These are phyloP conservation scores for Scylla paramamosain DNA, from an alignment of 1,140 invertebrate species.

Conservation along the genomic window DNA sequence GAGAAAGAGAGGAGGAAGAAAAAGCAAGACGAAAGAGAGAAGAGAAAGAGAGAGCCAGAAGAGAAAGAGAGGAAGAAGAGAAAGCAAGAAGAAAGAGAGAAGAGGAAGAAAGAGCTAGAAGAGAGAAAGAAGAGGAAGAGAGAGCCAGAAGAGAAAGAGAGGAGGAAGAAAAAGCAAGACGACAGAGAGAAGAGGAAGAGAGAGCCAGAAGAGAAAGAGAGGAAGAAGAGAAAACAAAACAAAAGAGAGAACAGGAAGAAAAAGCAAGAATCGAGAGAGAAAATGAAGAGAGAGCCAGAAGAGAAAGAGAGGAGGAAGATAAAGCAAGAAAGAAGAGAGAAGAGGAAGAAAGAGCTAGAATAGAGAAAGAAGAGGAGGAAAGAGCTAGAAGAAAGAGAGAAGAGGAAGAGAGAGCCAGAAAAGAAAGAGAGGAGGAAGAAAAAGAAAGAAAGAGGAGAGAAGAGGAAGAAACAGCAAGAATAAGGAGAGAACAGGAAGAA, in stretches of 20 bases:
- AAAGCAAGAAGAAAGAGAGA: not conserved
- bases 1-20: constrained; percentile 34
- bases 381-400: not conserved
- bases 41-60: not conserved
- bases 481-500: not conserved
- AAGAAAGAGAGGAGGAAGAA: not conserved
- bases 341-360: not conserved
- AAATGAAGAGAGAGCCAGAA: not conserved
- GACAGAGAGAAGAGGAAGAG: not conserved
- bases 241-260: not conserved
- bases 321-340: not conserved
- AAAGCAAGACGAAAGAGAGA: not conserved
- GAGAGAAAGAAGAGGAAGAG: not conserved
- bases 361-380: not conserved
- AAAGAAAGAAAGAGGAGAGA: not conserved
- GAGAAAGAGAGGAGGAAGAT: not conserved
- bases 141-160: not conserved
- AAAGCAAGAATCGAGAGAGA: not conserved
- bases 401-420: not conserved
- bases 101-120: not conserved
- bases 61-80: not conserved
- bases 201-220: not conserved
- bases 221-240: not conserved
- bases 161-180: not conserved
- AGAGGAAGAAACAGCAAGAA: not conserved